These are phyloP conservation scores for Oscheius sp. DNA, from an alignment of 2,888 invertebrate species.

Conservation along the genomic window DNA sequence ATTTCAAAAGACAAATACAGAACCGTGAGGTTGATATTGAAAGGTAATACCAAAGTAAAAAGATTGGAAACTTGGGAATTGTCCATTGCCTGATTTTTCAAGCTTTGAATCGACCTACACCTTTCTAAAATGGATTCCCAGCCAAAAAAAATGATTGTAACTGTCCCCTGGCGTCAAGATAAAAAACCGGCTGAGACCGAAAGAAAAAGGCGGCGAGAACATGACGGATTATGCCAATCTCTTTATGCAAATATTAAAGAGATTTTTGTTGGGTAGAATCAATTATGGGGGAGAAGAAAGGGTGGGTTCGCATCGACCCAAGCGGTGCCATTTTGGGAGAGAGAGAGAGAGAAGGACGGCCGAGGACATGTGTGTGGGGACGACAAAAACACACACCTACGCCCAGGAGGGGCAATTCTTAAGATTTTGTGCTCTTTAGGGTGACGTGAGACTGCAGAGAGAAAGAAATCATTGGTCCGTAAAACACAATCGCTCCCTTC, in stretches of 20 bases:
- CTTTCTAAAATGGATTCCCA: too few relatives aligned
- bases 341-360: too few relatives aligned
- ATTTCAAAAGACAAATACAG: too few relatives aligned
- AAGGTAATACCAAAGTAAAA: too few relatives aligned
- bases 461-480: conserved; percentile 10
- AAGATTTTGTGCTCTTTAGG: not conserved
- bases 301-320: conserved; percentile 37
- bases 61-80: too few relatives aligned
- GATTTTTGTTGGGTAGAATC: conserved; percentile 28
- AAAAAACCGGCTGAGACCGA: too few relatives aligned
- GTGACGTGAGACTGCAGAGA: conserved; percentile 11
- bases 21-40: too few relatives aligned
- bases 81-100: too few relatives aligned
- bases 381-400: conserved; percentile 7
- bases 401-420: not conserved
- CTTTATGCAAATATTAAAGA: not conserved
- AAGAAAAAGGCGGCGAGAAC: not conserved
- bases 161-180: too few relatives aligned
- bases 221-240: not conserved
- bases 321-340: not conserved
- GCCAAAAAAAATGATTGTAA: too few relatives aligned
- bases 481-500: not conserved
- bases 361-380: not conserved
- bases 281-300: conserved; percentile 33
- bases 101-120: too few relatives aligned